phyloP scores from a whole-genome alignment of 2,888 invertebrate species.

The Melikaiella ostensackeni region DNA sequence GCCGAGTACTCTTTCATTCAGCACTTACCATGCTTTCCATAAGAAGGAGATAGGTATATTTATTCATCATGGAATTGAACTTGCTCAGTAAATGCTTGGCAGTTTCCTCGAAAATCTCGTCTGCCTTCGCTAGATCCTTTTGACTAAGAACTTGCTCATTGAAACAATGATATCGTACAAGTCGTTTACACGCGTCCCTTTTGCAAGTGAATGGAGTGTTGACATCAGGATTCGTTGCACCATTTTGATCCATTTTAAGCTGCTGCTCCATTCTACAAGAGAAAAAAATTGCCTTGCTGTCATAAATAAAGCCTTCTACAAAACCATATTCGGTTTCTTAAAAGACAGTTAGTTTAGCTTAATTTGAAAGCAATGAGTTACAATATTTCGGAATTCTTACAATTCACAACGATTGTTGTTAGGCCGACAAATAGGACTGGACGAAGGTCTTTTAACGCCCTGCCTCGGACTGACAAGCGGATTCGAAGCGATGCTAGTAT shows the following conservation, averaged over 20 bases:
- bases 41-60: constrained; percentile 85
- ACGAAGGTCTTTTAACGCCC: constrained; percentile 74
- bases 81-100: constrained; percentile 84
- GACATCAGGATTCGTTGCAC: constrained; percentile 86
- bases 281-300: constrained; percentile 35
- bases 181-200: constrained; percentile 86
- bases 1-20: background rate
- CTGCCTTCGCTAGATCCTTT: constrained; percentile 83
- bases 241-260: constrained; percentile 86
- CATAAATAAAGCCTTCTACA: background rate
- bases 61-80: constrained; percentile 85
- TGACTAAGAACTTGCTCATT: constrained; percentile 82
- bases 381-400: constrained; percentile 63
- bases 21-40: constrained; percentile 87
- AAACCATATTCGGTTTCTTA: background rate
- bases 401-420: constrained; percentile 74
- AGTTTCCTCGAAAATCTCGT: constrained; percentile 84
- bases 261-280: constrained; percentile 85
- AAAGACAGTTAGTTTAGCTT: background rate
- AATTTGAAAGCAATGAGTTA: background rate
- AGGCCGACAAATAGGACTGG: constrained; percentile 70
- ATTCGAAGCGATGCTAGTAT: constrained; percentile 62
- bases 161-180: constrained; percentile 87
- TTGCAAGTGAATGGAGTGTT: constrained; percentile 85
- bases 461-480: constrained; percentile 69